Evolutionary conservation across 92 coral and sea anemone genomes (phyloP).

Genomic region (Paragorgia papillata): DNA sequence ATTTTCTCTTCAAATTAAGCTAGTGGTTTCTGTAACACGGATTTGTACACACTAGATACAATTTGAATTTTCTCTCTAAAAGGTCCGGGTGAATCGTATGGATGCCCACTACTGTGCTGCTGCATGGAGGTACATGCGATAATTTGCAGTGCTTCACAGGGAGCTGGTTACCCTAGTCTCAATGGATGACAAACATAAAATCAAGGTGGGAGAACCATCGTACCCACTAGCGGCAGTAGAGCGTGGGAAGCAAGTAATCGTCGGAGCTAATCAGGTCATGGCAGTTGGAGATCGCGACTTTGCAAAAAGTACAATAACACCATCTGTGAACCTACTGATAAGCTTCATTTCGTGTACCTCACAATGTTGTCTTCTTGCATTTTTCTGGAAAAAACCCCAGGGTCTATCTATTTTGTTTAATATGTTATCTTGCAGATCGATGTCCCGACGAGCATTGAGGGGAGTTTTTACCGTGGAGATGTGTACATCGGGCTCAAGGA

Average conservation of each 20-base stretch:
- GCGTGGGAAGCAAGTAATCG: too few species aligned
- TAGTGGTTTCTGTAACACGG: conserved; percentile 9
- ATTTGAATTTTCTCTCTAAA: neutral
- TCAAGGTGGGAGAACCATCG: conserved; percentile 37
- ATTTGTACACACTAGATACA: neutral
- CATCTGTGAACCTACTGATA: conserved; percentile 34
- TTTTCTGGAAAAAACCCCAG: too few species aligned
- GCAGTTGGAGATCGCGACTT: conserved; percentile 39
- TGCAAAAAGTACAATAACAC: conserved; percentile 17
- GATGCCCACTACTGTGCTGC: conserved; percentile 52
- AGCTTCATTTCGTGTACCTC: conserved; percentile 13
- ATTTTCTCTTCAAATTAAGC: too few species aligned
- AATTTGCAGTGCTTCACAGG: conserved; percentile 16
- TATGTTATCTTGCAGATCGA: conserved; percentile 22
- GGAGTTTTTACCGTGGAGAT: conserved; percentile 44
- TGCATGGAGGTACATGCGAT: conserved; percentile 34
- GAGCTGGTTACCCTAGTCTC: conserved; percentile 13
- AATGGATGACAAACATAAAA: conserved; percentile 50
- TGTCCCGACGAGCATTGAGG: conserved; percentile 8
- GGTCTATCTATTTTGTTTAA: conserved; percentile 15
- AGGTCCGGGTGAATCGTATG: neutral
- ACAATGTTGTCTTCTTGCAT: too few species aligned
- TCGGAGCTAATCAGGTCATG: too few species aligned
- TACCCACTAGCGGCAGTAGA: too few species aligned
- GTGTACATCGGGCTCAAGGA: conserved; percentile 32